phyloP scores from a whole-genome alignment of 2,888 invertebrate genomes.

The Platynereis dumerilii region DNA sequence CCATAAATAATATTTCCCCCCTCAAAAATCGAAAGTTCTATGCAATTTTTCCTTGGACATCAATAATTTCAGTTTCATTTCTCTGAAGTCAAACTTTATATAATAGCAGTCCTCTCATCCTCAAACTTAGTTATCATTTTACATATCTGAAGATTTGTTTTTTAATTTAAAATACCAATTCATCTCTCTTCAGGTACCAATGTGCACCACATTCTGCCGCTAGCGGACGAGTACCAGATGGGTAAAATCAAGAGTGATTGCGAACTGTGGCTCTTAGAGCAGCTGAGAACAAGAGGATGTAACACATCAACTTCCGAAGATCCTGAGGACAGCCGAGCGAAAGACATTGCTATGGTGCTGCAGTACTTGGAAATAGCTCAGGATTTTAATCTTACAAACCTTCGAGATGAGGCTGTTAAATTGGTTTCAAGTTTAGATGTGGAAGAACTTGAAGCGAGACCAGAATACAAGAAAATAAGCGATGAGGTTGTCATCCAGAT shows the following conservation, averaged over 20 bases:
- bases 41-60: no score
- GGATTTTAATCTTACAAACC: conserved; percentile 1
- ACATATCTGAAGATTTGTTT: no score
- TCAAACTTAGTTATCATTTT: no score
- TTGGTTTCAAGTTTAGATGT: conserved; percentile 4
- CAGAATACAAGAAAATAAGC: conserved; percentile 4
- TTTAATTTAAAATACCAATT: neutral
- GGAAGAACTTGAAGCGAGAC: neutral
- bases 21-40: no score
- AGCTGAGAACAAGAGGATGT: neutral
- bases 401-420: conserved; percentile 2
- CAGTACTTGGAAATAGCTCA: conserved; percentile 10
- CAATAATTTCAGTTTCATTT: no score
- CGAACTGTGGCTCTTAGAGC: conserved; percentile 14
- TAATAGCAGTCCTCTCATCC: no score
- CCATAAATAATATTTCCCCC: no score
- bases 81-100: no score
- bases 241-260: conserved; percentile 18
- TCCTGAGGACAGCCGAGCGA: neutral
- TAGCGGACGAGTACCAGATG: conserved; percentile 23
- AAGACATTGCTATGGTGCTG: neutral
- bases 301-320: neutral
- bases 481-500: conserved; percentile 1
- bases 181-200: conserved; percentile 9
- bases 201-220: conserved; percentile 14